These are phyloP conservation scores for Macrobrachium rosenbergii DNA, from an alignment of 1,140 invertebrate genomes.

Conservation along the genomic window DNA sequence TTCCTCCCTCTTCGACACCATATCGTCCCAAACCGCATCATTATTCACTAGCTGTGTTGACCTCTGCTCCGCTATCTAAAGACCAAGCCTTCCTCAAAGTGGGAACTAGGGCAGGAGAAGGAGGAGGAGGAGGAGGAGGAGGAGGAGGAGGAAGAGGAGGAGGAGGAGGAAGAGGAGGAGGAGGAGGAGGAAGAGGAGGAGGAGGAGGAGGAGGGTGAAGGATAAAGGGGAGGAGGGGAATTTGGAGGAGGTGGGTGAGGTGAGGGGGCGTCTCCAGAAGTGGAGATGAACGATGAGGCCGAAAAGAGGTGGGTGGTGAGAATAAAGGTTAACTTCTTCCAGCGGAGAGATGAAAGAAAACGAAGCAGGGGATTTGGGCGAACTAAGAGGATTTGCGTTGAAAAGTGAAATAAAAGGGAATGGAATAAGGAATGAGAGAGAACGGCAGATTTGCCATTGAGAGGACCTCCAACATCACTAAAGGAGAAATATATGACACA, in stretches of 20 bases:
- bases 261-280: background rate
- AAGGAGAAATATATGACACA: too few relatives aligned
- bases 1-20: background rate
- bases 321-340: background rate
- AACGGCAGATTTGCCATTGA: background rate
- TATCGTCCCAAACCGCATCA: slow-evolving; percentile 5
- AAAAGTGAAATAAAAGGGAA: background rate
- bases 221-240: background rate
- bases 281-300: background rate
- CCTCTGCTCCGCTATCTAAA: background rate
- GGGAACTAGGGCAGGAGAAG: background rate
- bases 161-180: background rate
- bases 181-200: background rate
- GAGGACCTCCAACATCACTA: too few relatives aligned
- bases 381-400: too few relatives aligned
- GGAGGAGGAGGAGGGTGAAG: background rate
- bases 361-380: background rate
- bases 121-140: background rate
- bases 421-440: background rate
- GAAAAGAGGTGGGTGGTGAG: background rate
- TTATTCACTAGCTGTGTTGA: slow-evolving; percentile 13
- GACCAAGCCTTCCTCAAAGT: background rate
- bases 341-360: background rate
- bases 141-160: too few relatives aligned
- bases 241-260: background rate